Base-by-base conservation (phyloP, 2,797 vertebrate species). In the Cossypha dichroa region DNA sequence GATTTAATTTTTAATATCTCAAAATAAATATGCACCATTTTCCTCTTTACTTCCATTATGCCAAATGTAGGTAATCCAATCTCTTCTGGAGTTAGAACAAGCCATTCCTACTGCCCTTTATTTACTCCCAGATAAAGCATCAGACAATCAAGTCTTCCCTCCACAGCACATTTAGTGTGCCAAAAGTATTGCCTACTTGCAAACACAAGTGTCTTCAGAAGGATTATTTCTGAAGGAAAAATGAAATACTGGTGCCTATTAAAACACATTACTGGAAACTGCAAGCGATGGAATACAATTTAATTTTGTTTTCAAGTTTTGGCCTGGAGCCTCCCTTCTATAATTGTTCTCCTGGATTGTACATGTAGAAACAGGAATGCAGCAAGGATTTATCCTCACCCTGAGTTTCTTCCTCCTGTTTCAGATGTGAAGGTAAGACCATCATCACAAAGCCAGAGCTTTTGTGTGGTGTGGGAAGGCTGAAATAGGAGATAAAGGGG, bases 221-320 rank as follows among this genome's bases (percentile, higher is more conserved):
- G 69, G 56, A 75, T 83, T 91, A 51, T 81, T 94, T 85, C 31
- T 72, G 62, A 93, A 93, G 46, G 46, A 85, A 76, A 82, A 83
- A 70, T 46, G 9, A 76, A 80, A 52, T 49, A 66, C 19, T 62
- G 18, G 16, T 93, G 68, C 84, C 81, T 90, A 66, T 92, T 83
- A 91, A 94, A 93, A 75, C 64, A 83, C 64, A 45, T 68, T 72
- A 62, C 66, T 68, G 26, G 62, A 43, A 93, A 90, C 31, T 38
- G 36, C 68, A 77, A 59, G 33, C 1, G 3, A 29, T 92, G 67
- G 77, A 86, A 2, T 63, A 60, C 70, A 33, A 85, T 36, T 83
- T 77, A 54, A 66, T 77, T 93, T 82, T 94, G 10, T 62, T 92
- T 74, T 54, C 21, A 63, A 64, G 41, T 38, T 92, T 58, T 91